Conservation (phyloP, 1,140 invertebrate genomes). For the Chironomus striatipennis region DNA sequence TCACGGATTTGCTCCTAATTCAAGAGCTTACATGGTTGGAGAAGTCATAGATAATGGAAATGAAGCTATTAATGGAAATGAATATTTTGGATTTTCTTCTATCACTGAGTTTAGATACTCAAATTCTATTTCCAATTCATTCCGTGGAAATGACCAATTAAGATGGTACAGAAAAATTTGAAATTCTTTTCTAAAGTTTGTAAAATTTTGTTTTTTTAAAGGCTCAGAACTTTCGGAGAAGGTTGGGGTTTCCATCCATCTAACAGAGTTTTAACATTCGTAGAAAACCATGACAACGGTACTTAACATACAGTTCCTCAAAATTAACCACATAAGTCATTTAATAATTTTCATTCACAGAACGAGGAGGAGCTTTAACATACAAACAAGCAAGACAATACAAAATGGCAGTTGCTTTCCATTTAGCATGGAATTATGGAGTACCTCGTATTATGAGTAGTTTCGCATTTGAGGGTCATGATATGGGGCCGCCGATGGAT, state of each 20-base stretch:
- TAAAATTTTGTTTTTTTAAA: too few species aligned
- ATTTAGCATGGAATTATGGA: slow-evolving; percentile 65
- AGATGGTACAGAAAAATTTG: slow-evolving; percentile 39
- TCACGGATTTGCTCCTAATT: slow-evolving; percentile 48
- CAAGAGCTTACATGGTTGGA: slow-evolving; percentile 61
- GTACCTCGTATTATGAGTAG: slow-evolving; percentile 61
- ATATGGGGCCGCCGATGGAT: slow-evolving; percentile 54
- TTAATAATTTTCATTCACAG: slow-evolving; percentile 35
- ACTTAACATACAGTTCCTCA: slow-evolving; percentile 43
- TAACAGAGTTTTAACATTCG: slow-evolving; percentile 48
- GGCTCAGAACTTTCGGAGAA: slow-evolving; percentile 40
- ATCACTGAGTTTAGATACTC: slow-evolving; percentile 63
- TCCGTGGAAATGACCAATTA: slow-evolving; percentile 39
- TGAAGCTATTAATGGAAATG: slow-evolving; percentile 35
- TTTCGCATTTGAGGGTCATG: slow-evolving; percentile 44
- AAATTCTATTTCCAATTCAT: slow-evolving; percentile 40
- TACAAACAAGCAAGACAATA: slow-evolving; percentile 51
- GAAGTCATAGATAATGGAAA: slow-evolving; percentile 72
- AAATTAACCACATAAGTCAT: too few species aligned
- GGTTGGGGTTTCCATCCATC: slow-evolving; percentile 48
- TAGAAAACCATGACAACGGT: slow-evolving; percentile 60
- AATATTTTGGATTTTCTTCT: slow-evolving; percentile 55
- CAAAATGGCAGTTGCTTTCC: slow-evolving; percentile 60
- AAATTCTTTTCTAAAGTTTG: too few species aligned
- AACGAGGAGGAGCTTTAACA: slow-evolving; percentile 47